These are phyloP conservation scores for Campoplex capitator DNA, from an alignment of 2,888 invertebrate species.

Conservation along the genomic window DNA sequence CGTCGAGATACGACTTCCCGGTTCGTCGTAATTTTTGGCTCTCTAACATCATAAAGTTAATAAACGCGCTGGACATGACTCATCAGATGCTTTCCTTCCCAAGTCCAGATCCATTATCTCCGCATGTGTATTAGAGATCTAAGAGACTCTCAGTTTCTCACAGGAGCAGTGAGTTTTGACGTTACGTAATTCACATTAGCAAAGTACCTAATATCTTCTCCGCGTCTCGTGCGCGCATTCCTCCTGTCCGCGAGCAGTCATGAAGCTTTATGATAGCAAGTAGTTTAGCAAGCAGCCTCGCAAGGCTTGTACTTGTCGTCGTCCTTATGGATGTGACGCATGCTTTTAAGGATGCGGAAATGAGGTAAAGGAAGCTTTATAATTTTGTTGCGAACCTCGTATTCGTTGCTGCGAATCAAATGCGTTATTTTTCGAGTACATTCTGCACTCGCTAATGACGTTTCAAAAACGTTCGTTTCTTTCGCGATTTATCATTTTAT, in stretches of 20 bases:
- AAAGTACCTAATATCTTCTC: slow-evolving; percentile 15
- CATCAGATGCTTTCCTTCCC: background rate
- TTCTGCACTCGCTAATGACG: too few relatives aligned
- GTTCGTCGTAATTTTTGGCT: slow-evolving; percentile 43
- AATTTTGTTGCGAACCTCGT: background rate
- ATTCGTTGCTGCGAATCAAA: too few relatives aligned
- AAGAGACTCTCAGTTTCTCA: slow-evolving; percentile 16
- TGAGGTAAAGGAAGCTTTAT: background rate
- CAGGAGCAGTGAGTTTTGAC: background rate
- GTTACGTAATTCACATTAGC: slow-evolving; percentile 47
- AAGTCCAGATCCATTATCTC: slow-evolving; percentile 7
- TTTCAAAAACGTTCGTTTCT: too few relatives aligned
- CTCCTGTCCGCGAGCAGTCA: slow-evolving; percentile 18
- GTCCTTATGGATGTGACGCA: background rate
- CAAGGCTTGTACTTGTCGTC: background rate
- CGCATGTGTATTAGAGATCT: background rate
- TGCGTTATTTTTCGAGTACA: background rate
- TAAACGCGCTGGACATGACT: slow-evolving; percentile 12
- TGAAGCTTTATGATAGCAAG: background rate
- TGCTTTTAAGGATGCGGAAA: background rate
- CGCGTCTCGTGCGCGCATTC: slow-evolving; percentile 17
- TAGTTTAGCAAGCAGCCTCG: background rate
- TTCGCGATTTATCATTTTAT: background rate
- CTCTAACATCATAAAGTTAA: slow-evolving; percentile 19
- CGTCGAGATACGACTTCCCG: slow-evolving; percentile 45